Evolutionary conservation across 1,140 invertebrate species (phyloP).

Genomic region (Drosophila neocordata): DNA sequence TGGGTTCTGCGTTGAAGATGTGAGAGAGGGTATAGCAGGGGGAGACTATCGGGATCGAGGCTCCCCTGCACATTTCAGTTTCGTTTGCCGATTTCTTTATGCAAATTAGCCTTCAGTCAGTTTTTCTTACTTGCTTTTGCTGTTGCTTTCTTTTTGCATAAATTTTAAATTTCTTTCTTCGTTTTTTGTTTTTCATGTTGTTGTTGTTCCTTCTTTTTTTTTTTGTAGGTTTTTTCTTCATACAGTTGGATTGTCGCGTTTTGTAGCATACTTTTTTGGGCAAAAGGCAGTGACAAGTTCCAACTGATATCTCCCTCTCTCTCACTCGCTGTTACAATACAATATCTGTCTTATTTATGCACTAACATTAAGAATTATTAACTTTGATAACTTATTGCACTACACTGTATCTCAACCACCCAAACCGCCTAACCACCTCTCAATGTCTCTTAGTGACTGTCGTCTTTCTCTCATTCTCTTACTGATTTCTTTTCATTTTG

Average conservation of each 20-base stretch:
- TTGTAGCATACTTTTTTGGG: conserved; percentile 60
- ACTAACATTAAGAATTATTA: conserved; percentile 82
- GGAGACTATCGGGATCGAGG: conserved; percentile 10
- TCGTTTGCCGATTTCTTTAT: conserved; percentile 74
- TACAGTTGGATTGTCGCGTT: no score
- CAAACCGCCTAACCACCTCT: background rate
- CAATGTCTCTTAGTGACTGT: conserved; percentile 1
- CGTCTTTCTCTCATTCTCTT: background rate
- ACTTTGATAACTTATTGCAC: conserved; percentile 81
- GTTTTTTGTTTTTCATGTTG: conserved; percentile 49
- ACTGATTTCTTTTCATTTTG: conserved; percentile 68
- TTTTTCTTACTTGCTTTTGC: conserved; percentile 27
- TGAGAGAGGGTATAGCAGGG: background rate
- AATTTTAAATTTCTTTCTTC: conserved; percentile 75
- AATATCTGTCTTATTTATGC: conserved; percentile 68
- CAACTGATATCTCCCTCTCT: conserved; percentile 15
- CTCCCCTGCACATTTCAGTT: conserved; percentile 34
- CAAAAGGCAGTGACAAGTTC: conserved; percentile 55
- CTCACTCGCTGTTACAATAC: conserved; percentile 1
- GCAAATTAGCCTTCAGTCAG: conserved; percentile 67
- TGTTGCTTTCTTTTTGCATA: conserved; percentile 71
- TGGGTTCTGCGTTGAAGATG: background rate
- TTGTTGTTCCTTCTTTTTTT: no score
- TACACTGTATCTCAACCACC: conserved; percentile 22
- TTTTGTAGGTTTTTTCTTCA: no score